Base-by-base conservation (phyloP, 2,888 invertebrate genomes). In the Drosophila monieri region DNA sequence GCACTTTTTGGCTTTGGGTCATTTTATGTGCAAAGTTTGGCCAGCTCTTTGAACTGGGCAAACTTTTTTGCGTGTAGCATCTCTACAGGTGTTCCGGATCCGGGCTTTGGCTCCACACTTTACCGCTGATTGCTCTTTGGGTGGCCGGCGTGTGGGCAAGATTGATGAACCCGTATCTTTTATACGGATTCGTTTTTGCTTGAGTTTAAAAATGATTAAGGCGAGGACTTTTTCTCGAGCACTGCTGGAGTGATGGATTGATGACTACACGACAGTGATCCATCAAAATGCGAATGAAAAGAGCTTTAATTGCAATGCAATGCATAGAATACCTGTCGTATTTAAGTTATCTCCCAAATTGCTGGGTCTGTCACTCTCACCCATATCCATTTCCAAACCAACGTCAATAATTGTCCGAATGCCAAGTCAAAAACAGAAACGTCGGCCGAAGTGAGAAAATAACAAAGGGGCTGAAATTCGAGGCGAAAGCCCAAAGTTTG, bases 11-110 rank as follows among this genome's bases (percentile, higher is more conserved):
- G 66, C 62, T 57, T 62, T 67, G 69, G 78, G 77, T 83, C 80
- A 81, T 85, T 72, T 84, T 81, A 72, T 83, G 86, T 76, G 64
- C 80, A 84, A 83, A 85, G 76, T 80, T 85, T 62, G 46, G 53
- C 49, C 49, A 46, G 25, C 66, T 47, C 77, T 80, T 80, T 80
- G 78, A 81, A 84, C 78, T 85, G 76, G 68, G 67, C 68, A 67
- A 66, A 66, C 48, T 58, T 71, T 53, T 72, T 56, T 39, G 41
- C 52, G 68, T 68, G 43, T 53, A 56, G 53, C 48, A 55, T 72
- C 60, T 75, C 80, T 73, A 80, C 80, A 80, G 80, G 80, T 80
- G 86, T 76, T 69, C 60, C 60, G 53, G 46, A 65, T 44, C 43
- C 43, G 43, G 27, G 25, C 37, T 46, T 49, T 27, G 47, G 12